Conservation (phyloP, 2,797 vertebrate species). For the Anguilla marmorata region DNA sequence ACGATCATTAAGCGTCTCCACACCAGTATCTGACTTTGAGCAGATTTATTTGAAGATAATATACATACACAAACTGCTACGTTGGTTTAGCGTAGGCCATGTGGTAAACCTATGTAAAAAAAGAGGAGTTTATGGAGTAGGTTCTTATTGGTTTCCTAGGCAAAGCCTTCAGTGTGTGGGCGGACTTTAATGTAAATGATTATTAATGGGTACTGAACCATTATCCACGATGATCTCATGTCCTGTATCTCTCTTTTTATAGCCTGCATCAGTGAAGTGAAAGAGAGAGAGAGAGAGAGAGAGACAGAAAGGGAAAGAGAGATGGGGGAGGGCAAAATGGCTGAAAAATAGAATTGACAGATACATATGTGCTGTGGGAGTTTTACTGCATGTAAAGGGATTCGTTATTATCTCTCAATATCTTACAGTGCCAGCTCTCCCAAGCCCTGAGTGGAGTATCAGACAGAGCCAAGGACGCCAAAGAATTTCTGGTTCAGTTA, state of each 20-base stretch:
- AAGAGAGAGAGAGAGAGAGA: neutral
- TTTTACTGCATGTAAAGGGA: neutral
- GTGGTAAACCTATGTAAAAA: too few relatives aligned
- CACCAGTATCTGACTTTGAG: slow-evolving; percentile 24
- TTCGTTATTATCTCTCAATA: slow-evolving; percentile 12
- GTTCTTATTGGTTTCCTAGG: neutral
- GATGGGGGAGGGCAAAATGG: neutral
- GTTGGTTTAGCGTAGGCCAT: neutral
- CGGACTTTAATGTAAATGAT: neutral
- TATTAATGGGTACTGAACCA: neutral
- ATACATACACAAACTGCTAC: neutral
- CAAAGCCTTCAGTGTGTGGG: neutral
- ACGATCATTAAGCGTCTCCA: slow-evolving; percentile 28
- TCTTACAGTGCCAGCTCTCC: slow-evolving; percentile 87
- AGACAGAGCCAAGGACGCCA: slow-evolving; percentile 97
- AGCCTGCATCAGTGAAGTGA: neutral
- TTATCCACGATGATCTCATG: neutral
- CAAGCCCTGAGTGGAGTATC: slow-evolving; percentile 95
- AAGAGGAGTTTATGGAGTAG: neutral
- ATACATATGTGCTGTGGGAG: neutral
- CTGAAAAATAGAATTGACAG: neutral
- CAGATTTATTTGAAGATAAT: neutral
- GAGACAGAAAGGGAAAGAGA: neutral
- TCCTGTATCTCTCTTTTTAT: neutral
- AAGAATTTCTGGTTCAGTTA: slow-evolving; percentile 95